A percentile compares a stretch with the other conserved stretches of the same genome.
Evolutionary conservation across 64 coral and sea anemone genomes (phyloP).

Genomic region (Cladopsammia gracilis): DNA sequence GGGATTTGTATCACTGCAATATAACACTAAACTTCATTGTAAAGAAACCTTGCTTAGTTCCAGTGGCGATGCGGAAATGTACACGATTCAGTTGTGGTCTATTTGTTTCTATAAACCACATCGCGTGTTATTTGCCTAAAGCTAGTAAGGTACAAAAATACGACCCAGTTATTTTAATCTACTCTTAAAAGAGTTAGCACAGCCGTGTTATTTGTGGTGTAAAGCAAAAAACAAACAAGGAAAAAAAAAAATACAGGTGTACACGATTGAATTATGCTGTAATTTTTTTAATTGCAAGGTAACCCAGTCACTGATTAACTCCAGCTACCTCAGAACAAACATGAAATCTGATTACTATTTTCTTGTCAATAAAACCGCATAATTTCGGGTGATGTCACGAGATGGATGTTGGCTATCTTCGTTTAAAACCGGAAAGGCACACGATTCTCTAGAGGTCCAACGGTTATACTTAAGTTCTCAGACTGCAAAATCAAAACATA

Average conservation of each 20-base stretch:
- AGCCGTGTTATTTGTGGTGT: not conserved
- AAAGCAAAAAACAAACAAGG: not conserved
- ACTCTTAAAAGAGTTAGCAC: not conserved
- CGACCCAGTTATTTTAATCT: not conserved
- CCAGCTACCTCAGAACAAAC: slow-evolving; percentile 15
- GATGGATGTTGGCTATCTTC: not conserved
- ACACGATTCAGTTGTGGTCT: not conserved
- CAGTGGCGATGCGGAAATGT: not conserved
- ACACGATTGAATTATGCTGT: too few relatives aligned
- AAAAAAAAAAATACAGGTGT: not conserved
- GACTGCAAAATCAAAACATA: slow-evolving; percentile 3
- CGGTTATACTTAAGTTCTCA: not conserved
- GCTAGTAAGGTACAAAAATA: not conserved
- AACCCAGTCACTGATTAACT: not conserved
- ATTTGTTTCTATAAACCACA: not conserved
- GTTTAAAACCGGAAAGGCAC: not conserved
- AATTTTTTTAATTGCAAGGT: not conserved
- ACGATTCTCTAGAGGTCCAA: not conserved
- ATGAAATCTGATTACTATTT: slow-evolving; percentile 53
- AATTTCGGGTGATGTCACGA: slow-evolving; percentile 7
- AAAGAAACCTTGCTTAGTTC: not conserved
- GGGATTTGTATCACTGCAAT: not conserved
- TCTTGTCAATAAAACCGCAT: not conserved
- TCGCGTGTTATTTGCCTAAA: slow-evolving; percentile 26
- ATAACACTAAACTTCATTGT: not conserved